Evolutionary conservation across 2,888 invertebrate genomes (phyloP).

Genomic region (Scaptomyza polygonia): DNA sequence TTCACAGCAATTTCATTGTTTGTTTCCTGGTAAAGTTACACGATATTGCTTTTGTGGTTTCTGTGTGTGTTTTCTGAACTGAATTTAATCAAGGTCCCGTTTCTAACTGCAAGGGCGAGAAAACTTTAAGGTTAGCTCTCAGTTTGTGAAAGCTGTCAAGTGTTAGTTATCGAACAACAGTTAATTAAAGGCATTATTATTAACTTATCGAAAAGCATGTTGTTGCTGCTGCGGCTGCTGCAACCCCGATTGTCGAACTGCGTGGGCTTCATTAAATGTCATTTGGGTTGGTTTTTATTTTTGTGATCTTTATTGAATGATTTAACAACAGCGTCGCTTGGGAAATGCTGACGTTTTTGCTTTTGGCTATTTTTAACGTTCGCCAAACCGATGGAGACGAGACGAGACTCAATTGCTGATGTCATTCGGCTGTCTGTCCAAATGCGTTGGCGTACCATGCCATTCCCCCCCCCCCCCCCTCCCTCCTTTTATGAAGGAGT

Average conservation of each 20-base stretch:
- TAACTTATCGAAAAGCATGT: constrained; percentile 8
- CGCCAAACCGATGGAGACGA: background rate
- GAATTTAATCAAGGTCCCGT: background rate
- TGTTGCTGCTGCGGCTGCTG: background rate
- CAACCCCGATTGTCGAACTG: constrained; percentile 8
- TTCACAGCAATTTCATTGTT: background rate
- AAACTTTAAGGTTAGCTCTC: background rate
- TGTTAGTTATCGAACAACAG: constrained; percentile 6
- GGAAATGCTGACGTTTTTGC: constrained; percentile 54
- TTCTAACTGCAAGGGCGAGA: background rate
- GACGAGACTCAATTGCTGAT: constrained; percentile 45
- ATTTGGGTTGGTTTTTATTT: background rate
- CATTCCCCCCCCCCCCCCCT: background rate
- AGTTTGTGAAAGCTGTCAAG: constrained; percentile 4
- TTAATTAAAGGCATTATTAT: constrained; percentile 15
- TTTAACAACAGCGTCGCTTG: constrained; percentile 18
- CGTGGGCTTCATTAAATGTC: constrained; percentile 26
- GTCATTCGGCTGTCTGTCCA: constrained; percentile 37
- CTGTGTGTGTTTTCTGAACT: background rate
- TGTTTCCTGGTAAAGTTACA: background rate
- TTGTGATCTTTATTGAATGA: constrained; percentile 3
- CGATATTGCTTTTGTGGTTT: background rate
- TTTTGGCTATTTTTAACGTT: constrained; percentile 31
- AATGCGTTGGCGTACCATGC: constrained; percentile 43
- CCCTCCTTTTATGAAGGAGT: background rate